Evolutionary conservation across 2,113 vertebrate genomes (phyloP).

Genomic region (Xiphorhynchus elegans): DNA sequence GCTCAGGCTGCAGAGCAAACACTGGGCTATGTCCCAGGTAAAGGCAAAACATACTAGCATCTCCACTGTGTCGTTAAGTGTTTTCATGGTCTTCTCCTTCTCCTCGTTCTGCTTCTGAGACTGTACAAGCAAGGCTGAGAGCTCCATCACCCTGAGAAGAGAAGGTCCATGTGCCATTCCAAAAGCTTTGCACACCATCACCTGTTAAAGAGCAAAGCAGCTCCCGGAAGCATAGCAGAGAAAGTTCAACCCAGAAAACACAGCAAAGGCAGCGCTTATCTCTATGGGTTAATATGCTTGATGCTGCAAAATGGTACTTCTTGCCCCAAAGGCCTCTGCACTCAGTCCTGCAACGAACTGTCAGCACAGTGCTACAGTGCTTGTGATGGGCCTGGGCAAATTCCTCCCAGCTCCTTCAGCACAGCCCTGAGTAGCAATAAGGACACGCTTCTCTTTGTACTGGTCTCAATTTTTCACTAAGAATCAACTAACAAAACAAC

Average conservation of each 20-base stretch:
- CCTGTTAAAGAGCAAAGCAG: background rate
- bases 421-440: background rate
- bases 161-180: slow-evolving; percentile 1
- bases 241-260: background rate
- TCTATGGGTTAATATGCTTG: background rate
- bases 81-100: slow-evolving; percentile 72
- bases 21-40: background rate
- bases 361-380: background rate
- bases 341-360: background rate
- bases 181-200: slow-evolving; percentile 12
- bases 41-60: slow-evolving; percentile 67
- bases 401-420: background rate
- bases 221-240: background rate
- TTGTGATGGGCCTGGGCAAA: background rate
- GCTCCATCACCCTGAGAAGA: slow-evolving; percentile 78
- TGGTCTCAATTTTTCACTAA: background rate
- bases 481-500: background rate
- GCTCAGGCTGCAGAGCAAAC: background rate
- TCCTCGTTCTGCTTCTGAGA: slow-evolving; percentile 78
- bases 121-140: slow-evolving; percentile 74
- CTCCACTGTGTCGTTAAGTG: slow-evolving; percentile 68
- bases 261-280: background rate
- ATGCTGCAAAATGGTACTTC: background rate
- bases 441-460: background rate
- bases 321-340: background rate